Conservation (phyloP, 1,140 invertebrate genomes). For the Hestina assimilis region DNA sequence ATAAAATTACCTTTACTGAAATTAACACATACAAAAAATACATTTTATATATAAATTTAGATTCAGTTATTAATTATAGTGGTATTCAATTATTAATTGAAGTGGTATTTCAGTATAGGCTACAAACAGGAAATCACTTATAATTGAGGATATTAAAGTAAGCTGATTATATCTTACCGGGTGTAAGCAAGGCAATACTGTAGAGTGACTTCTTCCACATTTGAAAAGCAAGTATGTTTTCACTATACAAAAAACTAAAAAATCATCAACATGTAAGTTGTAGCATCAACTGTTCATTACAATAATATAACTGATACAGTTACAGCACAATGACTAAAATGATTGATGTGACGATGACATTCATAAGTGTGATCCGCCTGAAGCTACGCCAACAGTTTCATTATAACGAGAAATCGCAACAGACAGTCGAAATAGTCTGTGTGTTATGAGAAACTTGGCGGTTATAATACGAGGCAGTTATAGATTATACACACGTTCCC, state of each 20-base stretch:
- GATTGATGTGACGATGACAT: constrained; percentile 61
- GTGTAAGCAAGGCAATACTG: constrained; percentile 78
- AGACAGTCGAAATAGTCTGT: constrained; percentile 25
- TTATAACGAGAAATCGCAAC: constrained; percentile 15
- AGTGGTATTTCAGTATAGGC: constrained; percentile 67
- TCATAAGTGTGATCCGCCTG: constrained; percentile 45
- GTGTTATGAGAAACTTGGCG: constrained; percentile 7
- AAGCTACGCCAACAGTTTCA: constrained; percentile 45
- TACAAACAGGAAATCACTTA: constrained; percentile 66
- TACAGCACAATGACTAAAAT: constrained; percentile 75
- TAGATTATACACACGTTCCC: constrained; percentile 32
- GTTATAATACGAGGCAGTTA: constrained; percentile 19
- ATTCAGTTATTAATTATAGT: no score
- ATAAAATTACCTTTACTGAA: constrained; percentile 58
- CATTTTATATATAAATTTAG: not conserved
- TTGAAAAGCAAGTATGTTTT: constrained; percentile 75
- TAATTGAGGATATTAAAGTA: constrained; percentile 76
- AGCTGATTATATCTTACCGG: constrained; percentile 77
- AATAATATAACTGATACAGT: constrained; percentile 56
- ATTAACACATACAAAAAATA: constrained; percentile 34
- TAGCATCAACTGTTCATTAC: constrained; percentile 74
- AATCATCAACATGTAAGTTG: constrained; percentile 71
- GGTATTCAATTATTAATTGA: no score
- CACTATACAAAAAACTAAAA: constrained; percentile 76
- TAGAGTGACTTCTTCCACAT: constrained; percentile 78